These are phyloP conservation scores for Seriola dumerili DNA, from an alignment of 2,113 vertebrate genomes.

Conservation along the genomic window DNA sequence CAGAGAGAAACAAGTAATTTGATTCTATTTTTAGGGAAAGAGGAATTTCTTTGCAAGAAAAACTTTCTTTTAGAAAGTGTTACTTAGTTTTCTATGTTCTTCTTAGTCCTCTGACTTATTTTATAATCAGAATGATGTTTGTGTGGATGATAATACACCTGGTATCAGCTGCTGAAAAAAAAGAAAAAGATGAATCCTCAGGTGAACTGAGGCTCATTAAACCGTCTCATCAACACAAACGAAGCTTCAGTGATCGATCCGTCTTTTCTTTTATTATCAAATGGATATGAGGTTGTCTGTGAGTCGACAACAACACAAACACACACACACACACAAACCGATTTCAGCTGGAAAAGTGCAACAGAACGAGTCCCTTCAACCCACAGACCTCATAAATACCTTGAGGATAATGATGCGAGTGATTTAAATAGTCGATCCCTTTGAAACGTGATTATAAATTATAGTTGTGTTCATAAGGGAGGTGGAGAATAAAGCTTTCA, in stretches of 20 bases:
- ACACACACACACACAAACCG: not conserved
- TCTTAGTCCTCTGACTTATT: no score
- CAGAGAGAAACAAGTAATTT: no score
- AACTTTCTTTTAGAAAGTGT: no score
- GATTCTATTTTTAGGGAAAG: no score
- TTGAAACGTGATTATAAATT: not conserved
- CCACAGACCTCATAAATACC: conserved; percentile 12
- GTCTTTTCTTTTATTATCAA: conserved; percentile 31
- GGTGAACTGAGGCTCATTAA: no score
- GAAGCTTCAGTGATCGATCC: not conserved
- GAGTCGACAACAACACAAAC: not conserved
- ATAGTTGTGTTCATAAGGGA: not conserved
- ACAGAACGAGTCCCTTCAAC: not conserved
- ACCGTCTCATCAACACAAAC: not conserved
- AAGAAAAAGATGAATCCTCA: no score
- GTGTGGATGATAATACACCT: no score
- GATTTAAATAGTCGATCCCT: conserved; percentile 16
- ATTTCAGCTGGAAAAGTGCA: not conserved
- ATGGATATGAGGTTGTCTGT: not conserved
- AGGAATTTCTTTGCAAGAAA: no score
- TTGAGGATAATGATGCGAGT: not conserved
- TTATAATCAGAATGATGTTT: no score
- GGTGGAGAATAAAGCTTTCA: not conserved
- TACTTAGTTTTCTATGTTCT: no score
- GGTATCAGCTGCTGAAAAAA: no score